Evolutionary conservation across 2,888 invertebrate species (phyloP), one percentile per base, ranked within the genome.

Genomic region (Lasius platythorax): DNA sequence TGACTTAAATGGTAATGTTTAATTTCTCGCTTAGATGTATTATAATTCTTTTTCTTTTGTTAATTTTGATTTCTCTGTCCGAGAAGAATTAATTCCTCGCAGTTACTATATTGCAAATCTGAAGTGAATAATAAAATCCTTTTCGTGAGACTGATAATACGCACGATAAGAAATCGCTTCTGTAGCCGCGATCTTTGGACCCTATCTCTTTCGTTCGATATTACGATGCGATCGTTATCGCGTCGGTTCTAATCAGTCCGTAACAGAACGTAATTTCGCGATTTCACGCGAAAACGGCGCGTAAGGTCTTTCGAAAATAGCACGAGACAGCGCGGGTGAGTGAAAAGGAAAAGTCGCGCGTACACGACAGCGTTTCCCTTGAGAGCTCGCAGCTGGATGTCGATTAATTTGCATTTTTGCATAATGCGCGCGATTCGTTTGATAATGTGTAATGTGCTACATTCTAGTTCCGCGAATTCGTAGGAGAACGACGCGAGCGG

Each of bases 381-480:
- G 61, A 72, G 72, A 61, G 23, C 58, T 70, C 61, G 61, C 79
- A 33, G 46, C 18, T 81, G 72, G 61, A 81, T 61, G 43, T 72
- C 33, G 23, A 23, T 23, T 23, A 61, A 81, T 81, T 81, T 81
- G 72, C 79, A 79, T 79, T 64, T 82, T 53, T 82, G 74, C 82
- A 73, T 73, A 70, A 84, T 81, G 64, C 40, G 53, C 46, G 70
- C 56, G 56, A 70, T 84, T 63, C 12, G 46, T 72, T 66, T 43
- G 84, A 72, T 61, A 70, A 66, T 78, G 64, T 30, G 73, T 23
- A 61, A 58, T 67, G 66, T 30, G 82, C 50, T 8, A n/a, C 68
- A 86, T 70, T 86, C 68, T 64, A 66, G 88, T 82, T 89, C 79
- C 66, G 40, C 70, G 85, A 75, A 84, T 87, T 87, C 86, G 86